Conservation (phyloP, 2,888 invertebrate species). For the Malthinus flaveolus region DNA sequence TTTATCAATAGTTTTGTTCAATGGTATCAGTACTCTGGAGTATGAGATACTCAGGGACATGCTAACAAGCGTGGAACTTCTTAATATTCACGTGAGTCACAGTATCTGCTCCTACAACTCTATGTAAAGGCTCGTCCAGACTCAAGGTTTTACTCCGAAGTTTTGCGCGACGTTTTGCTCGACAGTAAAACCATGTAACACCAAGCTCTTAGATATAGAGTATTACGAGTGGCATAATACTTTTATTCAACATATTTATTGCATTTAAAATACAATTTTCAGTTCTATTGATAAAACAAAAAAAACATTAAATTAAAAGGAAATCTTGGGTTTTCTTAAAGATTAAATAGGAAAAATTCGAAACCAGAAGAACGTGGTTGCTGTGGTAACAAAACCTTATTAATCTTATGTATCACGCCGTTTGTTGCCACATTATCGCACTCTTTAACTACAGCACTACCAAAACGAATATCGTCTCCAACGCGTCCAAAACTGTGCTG, state of each 20-base stretch:
- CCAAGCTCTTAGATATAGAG: no score
- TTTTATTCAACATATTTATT: conserved; percentile 23
- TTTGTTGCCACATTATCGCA: conserved; percentile 61
- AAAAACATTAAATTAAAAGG: conserved; percentile 23
- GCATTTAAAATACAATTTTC: conserved; percentile 28
- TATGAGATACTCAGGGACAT: no score
- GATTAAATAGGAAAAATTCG: conserved; percentile 49
- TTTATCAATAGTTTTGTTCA: no score
- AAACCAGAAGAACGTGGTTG: conserved; percentile 41
- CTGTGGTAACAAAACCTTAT: conserved; percentile 57
- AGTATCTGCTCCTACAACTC: no score
- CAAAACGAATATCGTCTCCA: conserved; percentile 46
- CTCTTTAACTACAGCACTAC: conserved; percentile 47
- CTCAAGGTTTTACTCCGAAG: no score
- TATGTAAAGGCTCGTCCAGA: no score
- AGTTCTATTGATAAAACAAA: conserved; percentile 27
- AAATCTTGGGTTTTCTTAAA: conserved; percentile 36
- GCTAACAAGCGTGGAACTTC: no score
- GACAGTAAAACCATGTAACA: no score
- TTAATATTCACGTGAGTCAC: no score
- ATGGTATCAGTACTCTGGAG: no score
- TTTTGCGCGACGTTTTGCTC: no score
- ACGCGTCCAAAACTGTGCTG: conserved; percentile 47
- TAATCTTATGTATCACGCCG: conserved; percentile 62
- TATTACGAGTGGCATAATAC: not conserved